Evolutionary conservation across 2,113 vertebrate species (phyloP), one percentile per base, ranked within the genome.

Genomic region (Oryzias curvinotus): DNA sequence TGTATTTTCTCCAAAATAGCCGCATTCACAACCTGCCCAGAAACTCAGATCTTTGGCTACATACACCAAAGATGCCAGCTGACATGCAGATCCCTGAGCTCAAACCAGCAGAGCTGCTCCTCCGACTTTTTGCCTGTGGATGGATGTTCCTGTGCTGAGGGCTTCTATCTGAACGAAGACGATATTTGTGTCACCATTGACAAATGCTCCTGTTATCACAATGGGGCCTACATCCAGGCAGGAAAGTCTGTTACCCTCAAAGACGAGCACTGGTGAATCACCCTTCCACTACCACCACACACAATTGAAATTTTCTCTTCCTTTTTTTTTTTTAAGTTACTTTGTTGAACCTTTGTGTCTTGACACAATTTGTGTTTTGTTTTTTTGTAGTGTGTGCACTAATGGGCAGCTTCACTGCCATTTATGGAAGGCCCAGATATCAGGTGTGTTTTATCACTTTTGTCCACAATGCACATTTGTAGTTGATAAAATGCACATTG

Each of bases 81-180:
- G 64, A 96, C 94, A 2, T 99, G 97, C 73, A 93, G 82, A 23
- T 95, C 95, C 0, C 75, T 98, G 59, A 80, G 90, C 3, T 92
- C 92, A 13, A 78, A 89, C 0, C 86, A 91, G 55, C 77, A 90
- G 52, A 83, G 88, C 44, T 98, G 97, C 78, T 78, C 75, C 0
- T 64, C 82, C 51, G 89, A 92, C 65, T 96, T 96, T 4, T 68
- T 90, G 1, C 93, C 95, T 0, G 90, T 98, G 68, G 97, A 98
- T 14, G 97, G 97, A 72, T 98, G 96, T 61, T 94, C 94, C 66
- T 99, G 97, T 71, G 78, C 94, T 0, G 77, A 92, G 7, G 83
- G 91, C 23, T 87, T 89, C 43, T 98, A 94, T 66, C 50, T 94
- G 62, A 89, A 95, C 43, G 91, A 96, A 52, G 81, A 92, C 0